Percentiles rank a stretch among this genome's conserved stretches.
These are phyloP conservation scores for Limnephilus auricula DNA, from an alignment of 2,888 invertebrate genomes.

Conservation along the genomic window DNA sequence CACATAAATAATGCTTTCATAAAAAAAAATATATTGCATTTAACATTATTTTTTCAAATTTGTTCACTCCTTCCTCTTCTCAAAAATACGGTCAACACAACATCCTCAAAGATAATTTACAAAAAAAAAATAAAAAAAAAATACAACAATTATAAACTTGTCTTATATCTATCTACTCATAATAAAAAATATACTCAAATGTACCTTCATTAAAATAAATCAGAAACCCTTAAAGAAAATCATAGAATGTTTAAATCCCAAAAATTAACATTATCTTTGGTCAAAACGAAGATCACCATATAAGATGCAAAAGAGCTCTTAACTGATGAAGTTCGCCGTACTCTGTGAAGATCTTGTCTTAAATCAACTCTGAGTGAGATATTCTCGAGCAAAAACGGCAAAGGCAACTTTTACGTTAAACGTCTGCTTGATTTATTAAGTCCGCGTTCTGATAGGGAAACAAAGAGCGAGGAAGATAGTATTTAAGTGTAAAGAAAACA, in stretches of 20 bases:
- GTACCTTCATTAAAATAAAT: neutral
- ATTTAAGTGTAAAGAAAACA: neutral
- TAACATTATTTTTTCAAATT: too few species aligned
- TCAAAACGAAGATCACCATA: neutral
- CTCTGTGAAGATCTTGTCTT: neutral
- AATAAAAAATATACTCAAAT: neutral
- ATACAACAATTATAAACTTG: too few species aligned
- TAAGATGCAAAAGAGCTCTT: neutral
- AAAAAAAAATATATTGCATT: too few species aligned
- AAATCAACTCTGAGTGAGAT: neutral
- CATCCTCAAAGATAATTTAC: too few species aligned
- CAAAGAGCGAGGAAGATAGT: neutral
- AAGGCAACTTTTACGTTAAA: neutral
- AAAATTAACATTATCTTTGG: neutral
- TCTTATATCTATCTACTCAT: too few species aligned
- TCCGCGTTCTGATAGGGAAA: neutral
- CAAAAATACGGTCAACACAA: too few species aligned
- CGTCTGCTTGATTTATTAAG: neutral
- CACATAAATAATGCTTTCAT: too few species aligned
- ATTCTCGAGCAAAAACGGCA: neutral
- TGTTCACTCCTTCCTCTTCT: too few species aligned
- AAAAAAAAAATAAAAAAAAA: too few species aligned
- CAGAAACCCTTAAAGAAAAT: neutral
- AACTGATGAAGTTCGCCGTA: neutral
- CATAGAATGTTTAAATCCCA: neutral